Base-by-base conservation (phyloP, 2,888 invertebrate species). In the Dendrolimus pini region DNA sequence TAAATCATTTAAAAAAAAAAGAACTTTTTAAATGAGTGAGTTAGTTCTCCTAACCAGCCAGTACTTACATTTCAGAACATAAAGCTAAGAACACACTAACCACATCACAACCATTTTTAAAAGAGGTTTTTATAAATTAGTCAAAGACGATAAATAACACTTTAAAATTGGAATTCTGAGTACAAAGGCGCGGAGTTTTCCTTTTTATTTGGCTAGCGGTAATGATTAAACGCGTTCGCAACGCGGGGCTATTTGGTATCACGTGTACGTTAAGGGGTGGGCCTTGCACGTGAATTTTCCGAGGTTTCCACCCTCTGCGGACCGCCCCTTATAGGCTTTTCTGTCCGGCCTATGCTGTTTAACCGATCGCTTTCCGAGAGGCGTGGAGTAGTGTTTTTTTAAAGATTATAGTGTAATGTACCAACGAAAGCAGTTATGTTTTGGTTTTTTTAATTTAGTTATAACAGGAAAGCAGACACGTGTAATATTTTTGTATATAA, bases 301-400 rank as follows among this genome's bases (percentile, higher is more conserved):
- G 83, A 89, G 85, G 90, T 89, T 89, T 85, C 90, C 89, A 89
- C 90, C 90, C 90, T 84, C 85, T 74, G 78, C 89, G 89, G 89
- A 87, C 89, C 90, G 90, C 90, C 90, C 89, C 90, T 47, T 89
- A 86, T 89, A 89, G 89, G 90, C 90, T 89, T 90, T 90, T 90
- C 90, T 89, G 89, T 89, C 89, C 89, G 84, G 90, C 90, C 90
- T 90, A 89, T 89, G 86, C 88, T 84, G 89, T 88, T 89, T 85
- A 87, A 89, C 85, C 80, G 86, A 89, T 89, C 83, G 87, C 76
- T 79, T 85, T 77, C 61, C 61, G 78, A 72, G 65, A 65, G 65
- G 62, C 53, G 65, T 82, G 72, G 89, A 90, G 88, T 78, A 74
- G 81, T 63, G 55, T 60, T 59, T 64, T 30, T 30, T 30, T 30